Evolutionary conservation across 2,113 vertebrate species (phyloP).

Genomic region (Scytalopus superciliaris): DNA sequence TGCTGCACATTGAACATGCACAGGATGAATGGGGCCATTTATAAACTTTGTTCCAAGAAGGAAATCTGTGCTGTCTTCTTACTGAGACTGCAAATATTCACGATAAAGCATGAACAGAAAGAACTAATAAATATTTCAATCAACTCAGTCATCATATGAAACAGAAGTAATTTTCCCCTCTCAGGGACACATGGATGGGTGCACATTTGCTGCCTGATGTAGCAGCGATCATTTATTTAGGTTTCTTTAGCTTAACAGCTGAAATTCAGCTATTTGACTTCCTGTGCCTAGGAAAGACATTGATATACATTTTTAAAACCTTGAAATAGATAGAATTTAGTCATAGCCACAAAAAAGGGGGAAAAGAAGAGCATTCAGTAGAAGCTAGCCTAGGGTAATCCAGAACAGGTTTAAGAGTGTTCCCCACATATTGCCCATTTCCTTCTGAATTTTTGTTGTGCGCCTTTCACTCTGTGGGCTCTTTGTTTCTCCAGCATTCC

Average conservation of each 20-base stretch:
- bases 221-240: slow-evolving; percentile 61
- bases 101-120: slow-evolving; percentile 1
- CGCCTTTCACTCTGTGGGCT: neutral
- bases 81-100: slow-evolving; percentile 40
- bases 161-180: slow-evolving; percentile 58
- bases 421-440: neutral
- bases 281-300: slow-evolving; percentile 51
- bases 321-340: slow-evolving; percentile 32
- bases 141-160: slow-evolving; percentile 29
- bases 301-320: slow-evolving; percentile 50
- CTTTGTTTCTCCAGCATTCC: neutral
- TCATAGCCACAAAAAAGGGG: neutral
- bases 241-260: slow-evolving; percentile 53
- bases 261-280: slow-evolving; percentile 55
- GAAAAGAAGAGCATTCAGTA: neutral
- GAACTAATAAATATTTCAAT: slow-evolving; percentile 68
- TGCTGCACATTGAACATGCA: fast-evolving
- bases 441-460: neutral
- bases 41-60: neutral
- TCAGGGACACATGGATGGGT: slow-evolving; percentile 25
- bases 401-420: neutral
- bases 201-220: slow-evolving; percentile 50
- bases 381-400: slow-evolving; percentile 17
- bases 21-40: neutral
- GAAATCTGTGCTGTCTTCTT: neutral